Percentiles rank a stretch among this genome's conserved stretches.
Conservation (phyloP, 2,113 vertebrate species). For the Empidonax traillii region DNA sequence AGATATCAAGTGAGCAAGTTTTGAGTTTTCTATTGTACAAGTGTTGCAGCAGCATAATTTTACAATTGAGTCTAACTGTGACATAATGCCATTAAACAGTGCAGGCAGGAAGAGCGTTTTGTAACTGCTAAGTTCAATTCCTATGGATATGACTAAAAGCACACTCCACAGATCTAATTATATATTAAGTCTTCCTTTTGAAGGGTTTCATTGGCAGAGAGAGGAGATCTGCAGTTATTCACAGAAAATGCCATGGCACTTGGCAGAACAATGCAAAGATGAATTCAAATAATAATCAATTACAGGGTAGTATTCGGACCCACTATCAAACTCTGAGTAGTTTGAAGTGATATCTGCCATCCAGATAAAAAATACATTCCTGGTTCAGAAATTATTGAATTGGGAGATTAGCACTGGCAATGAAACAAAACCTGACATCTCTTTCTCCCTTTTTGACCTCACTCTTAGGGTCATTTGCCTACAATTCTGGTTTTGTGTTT, state of each 20-base stretch:
- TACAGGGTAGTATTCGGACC: background rate
- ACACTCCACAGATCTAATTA: background rate
- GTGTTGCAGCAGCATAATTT: background rate
- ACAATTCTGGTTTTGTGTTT: constrained; percentile 43
- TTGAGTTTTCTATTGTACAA: background rate
- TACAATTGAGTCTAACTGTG: background rate
- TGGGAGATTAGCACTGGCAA: background rate
- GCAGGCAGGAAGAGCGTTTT: background rate
- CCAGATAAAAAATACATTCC: background rate
- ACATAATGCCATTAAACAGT: background rate
- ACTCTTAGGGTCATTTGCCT: background rate
- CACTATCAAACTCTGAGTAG: background rate
- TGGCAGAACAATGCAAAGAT: background rate
- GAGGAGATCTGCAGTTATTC: background rate
- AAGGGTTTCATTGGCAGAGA: background rate
- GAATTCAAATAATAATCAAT: background rate
- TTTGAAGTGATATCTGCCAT: background rate
- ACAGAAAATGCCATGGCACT: background rate
- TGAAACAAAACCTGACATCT: background rate
- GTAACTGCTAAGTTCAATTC: background rate
- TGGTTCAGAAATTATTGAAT: background rate
- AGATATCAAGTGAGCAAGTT: background rate
- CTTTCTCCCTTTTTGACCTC: background rate
- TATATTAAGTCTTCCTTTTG: background rate
- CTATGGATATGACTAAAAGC: background rate